Base-by-base conservation (phyloP, 2,113 vertebrate genomes). In the Chaetura pelagica region DNA sequence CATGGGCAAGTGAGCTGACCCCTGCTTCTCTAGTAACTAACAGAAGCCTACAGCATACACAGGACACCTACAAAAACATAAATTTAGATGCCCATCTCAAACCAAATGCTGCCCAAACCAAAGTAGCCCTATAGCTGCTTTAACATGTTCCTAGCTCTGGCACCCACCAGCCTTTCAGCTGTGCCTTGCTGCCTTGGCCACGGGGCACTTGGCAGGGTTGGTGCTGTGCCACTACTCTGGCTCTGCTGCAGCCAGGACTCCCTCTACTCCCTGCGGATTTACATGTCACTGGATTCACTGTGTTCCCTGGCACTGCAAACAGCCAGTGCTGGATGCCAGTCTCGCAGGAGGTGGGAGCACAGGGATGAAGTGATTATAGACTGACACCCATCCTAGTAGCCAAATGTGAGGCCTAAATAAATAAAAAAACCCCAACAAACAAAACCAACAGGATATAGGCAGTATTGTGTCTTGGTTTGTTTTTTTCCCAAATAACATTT, bases 181-280 rank as follows among this genome's bases (percentile, higher is more conserved):
- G 0, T 48, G 58, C 62, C 58, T n/a, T 24, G 34, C n/a, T 80
- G 58, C 64, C 7, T 4, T 1, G 0, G 19, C 22, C 74, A 82
- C 42, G 38, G 61, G 34, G 62, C 2, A 0, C 35, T 15, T 51
- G 13, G 77, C 64, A 7, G 6, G 59, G 68, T 7, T 93, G 94
- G 64, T 58, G 64, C 73, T 1, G 4, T 77, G 84, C 84, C 92
- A 91, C 54, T 3, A 2, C 0, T 4, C 63, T 91, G 80, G 90
- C 84, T 73, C 87, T 55, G 76, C 89, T 64, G 84, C 80, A 68
- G 76, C 76, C 0, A 0, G 92, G 90, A 80, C 83, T 86, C 84
- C 90, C 84, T 66, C 68, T 52, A 68, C 81, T 91, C n/a, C 80
- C 87, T 91, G 68, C 35, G 58, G 40, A 49, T 44, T 38, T 26